phyloP scores from a whole-genome alignment of 2,888 invertebrate species.

The Sesia bembeciformis region DNA sequence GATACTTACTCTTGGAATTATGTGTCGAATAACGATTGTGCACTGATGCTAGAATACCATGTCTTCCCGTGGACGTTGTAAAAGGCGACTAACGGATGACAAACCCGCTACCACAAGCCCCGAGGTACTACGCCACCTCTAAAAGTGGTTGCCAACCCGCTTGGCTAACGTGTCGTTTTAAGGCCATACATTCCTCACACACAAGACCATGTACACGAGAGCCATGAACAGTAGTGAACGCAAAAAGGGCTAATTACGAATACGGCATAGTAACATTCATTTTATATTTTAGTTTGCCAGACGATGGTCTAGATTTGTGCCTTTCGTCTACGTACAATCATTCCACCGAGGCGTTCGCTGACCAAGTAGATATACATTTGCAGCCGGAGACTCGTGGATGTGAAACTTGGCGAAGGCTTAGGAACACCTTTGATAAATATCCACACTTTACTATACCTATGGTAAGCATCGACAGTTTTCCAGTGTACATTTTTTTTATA shows the following conservation, averaged over 20 bases:
- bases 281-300: slow-evolving; percentile 62
- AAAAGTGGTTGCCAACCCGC: no score
- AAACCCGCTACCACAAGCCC: no score
- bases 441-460: slow-evolving; percentile 59
- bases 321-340: slow-evolving; percentile 81
- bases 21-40: no score
- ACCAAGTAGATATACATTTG: slow-evolving; percentile 75
- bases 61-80: no score
- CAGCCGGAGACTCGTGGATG: slow-evolving; percentile 80
- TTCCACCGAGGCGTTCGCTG: slow-evolving; percentile 76
- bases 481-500: no score
- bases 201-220: background rate
- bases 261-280: background rate
- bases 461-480: slow-evolving; percentile 23
- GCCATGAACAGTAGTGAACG: background rate
- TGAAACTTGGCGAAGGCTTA: slow-evolving; percentile 78
- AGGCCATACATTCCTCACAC: background rate
- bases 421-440: slow-evolving; percentile 74
- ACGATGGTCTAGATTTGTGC: slow-evolving; percentile 80
- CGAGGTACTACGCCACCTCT: no score
- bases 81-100: no score
- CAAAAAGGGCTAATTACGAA: background rate
- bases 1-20: no score
- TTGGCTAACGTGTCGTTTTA: no score
- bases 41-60: no score